A percentile compares a stretch with the other conserved stretches of the same genome.
These are phyloP conservation scores for Lophotriccus pileatus DNA, from an alignment of 2,797 vertebrate species.

Conservation along the genomic window DNA sequence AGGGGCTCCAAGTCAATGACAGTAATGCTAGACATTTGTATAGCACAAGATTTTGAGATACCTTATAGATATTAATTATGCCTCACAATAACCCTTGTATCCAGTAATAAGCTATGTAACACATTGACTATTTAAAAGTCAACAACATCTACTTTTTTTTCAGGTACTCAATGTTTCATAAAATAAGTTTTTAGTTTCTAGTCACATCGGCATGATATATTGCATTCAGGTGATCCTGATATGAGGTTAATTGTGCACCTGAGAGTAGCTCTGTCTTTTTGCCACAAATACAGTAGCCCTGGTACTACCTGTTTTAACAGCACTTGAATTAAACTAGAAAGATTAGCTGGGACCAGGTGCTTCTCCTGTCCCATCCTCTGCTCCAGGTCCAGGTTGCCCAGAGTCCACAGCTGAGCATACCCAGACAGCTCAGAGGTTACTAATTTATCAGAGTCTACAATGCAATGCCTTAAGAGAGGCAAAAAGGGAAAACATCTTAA, in stretches of 20 bases:
- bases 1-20: background rate
- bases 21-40: background rate
- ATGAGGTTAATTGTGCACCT: background rate
- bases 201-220: background rate
- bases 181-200: background rate
- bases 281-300: background rate
- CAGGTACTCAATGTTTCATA: background rate
- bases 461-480: background rate
- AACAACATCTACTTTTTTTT: background rate
- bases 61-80: background rate
- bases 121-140: background rate
- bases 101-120: background rate
- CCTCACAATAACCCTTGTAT: background rate
- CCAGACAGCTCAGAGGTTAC: background rate
- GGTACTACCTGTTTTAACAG: background rate
- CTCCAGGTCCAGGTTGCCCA: background rate
- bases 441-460: background rate
- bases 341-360: rapidly evolving
- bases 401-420: background rate
- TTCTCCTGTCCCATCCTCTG: background rate
- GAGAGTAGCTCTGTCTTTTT: background rate
- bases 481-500: background rate
- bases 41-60: background rate
- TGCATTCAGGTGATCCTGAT: background rate
- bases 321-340: background rate